Percentiles rank a stretch among this genome's conserved stretches.
Evolutionary conservation across 2,797 vertebrate genomes (phyloP).

Genomic region (Sebastes alutus): DNA sequence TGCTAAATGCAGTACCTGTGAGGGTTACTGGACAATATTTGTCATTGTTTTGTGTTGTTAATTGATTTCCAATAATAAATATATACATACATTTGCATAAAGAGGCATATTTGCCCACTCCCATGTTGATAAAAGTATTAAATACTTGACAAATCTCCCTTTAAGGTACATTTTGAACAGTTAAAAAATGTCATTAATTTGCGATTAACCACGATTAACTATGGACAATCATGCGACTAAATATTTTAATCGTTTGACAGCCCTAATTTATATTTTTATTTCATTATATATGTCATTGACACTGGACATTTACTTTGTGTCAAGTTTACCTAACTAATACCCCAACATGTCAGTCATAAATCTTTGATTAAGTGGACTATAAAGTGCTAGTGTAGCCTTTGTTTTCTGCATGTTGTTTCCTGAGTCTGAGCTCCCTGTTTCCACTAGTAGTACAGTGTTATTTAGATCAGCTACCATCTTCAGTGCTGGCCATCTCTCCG

Average conservation of each 20-base stretch:
- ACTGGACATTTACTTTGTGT: not conserved
- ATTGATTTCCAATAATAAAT: too few species aligned
- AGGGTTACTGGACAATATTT: too few species aligned
- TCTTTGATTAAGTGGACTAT: not conserved
- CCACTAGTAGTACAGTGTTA: not conserved
- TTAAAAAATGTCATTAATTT: rapidly evolving
- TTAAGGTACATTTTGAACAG: too few species aligned
- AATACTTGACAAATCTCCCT: too few species aligned
- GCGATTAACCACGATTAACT: too few species aligned
- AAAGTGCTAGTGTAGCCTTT: constrained; percentile 18
- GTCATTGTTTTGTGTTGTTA: too few species aligned
- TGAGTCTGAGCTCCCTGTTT: not conserved
- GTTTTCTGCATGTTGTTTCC: constrained; percentile 19
- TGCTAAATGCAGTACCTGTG: too few species aligned
- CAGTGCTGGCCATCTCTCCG: not conserved
- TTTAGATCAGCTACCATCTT: not conserved
- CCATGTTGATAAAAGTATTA: too few species aligned
- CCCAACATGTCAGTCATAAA: not conserved
- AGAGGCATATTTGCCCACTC: too few species aligned
- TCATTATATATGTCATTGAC: not conserved
- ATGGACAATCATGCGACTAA: too few species aligned
- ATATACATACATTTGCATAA: too few species aligned
- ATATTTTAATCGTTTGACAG: too few species aligned
- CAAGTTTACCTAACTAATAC: not conserved
- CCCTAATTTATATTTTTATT: not conserved